Conservation (phyloP, 2,888 invertebrate species). For the Monoplex corrugatus region DNA sequence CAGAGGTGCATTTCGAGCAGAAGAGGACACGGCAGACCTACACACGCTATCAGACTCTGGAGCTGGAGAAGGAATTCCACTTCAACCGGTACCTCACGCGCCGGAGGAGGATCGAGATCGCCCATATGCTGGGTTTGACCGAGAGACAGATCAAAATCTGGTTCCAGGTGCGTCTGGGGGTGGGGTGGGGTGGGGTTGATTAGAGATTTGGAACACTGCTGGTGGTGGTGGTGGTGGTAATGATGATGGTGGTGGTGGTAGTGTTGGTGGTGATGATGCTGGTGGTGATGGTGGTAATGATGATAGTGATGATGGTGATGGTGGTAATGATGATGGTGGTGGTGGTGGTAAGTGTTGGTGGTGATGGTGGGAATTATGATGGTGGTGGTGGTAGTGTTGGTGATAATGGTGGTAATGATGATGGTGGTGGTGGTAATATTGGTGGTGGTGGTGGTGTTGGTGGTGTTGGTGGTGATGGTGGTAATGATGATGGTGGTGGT, state of each 20-base stretch:
- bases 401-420: too few relatives aligned
- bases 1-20: constrained; percentile 84
- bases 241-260: constrained; percentile 30
- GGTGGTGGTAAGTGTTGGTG: too few relatives aligned
- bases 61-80: constrained; percentile 99
- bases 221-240: not conserved
- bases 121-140: constrained; percentile 97
- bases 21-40: constrained; percentile 98
- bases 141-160: constrained; percentile 90
- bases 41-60: constrained; percentile 98
- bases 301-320: too few relatives aligned
- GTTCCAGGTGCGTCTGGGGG: constrained; percentile 80
- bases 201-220: too few relatives aligned
- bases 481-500: constrained; percentile 1
- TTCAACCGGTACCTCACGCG: constrained; percentile 99
- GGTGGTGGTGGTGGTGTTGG: too few relatives aligned
- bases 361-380: too few relatives aligned
- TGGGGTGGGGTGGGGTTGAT: not conserved
- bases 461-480: too few relatives aligned
- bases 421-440: too few relatives aligned
- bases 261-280: too few relatives aligned
- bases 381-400: too few relatives aligned
- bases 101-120: constrained; percentile 98
- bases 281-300: too few relatives aligned
- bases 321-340: too few relatives aligned